Base-by-base conservation (phyloP, 2,113 vertebrate species). In the Cygnus buccinator region DNA sequence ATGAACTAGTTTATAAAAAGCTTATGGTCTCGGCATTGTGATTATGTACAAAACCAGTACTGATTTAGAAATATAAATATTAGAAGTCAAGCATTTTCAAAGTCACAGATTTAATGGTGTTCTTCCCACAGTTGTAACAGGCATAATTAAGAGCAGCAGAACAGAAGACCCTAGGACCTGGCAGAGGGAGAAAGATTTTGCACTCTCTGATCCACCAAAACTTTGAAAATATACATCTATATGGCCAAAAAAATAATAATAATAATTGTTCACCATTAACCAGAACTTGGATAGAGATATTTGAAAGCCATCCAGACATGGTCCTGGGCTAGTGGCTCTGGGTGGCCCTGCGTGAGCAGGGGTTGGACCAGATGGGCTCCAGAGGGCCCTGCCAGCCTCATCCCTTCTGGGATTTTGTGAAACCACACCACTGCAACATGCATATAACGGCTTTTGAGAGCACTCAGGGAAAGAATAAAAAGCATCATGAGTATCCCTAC, bases 401-500 rank as follows among this genome's bases (percentile, higher is more conserved):
- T 20, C 25, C 48, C 73, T 41, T 12, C 23, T 54, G 10, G n/a
- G 55, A 84, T 31, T 55, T 46, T n/a, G 35, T 31, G 68, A 71
- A 83, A 84, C 66, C 48, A 68, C 31, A 29, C 10, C 67, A 46
- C 55, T 85, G 44, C 79, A 88, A 29, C 26, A 50, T 6, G 10
- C 44, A 55, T 37, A 31, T 19, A 79, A 7, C 21, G 39, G 28
- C 44, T 62, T 81, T 84, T 33, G 62, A 88, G 58, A 79, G 59
- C 57, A 90, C 55, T 86, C 50, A 54, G 23, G 28, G 41, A 73
- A 91, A 77, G 44, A 89, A 96, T 62, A 62, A 71, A 91, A 93
- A 84, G 12, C 37, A 78, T 29, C 66, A 29, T 0, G 3, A 94
- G 43, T 62, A 91, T 52, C 29, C 75, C 65, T 72, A 23, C 21